Evolutionary conservation across 1,140 invertebrate genomes (phyloP).

Genomic region (Drosophila arizonae): DNA sequence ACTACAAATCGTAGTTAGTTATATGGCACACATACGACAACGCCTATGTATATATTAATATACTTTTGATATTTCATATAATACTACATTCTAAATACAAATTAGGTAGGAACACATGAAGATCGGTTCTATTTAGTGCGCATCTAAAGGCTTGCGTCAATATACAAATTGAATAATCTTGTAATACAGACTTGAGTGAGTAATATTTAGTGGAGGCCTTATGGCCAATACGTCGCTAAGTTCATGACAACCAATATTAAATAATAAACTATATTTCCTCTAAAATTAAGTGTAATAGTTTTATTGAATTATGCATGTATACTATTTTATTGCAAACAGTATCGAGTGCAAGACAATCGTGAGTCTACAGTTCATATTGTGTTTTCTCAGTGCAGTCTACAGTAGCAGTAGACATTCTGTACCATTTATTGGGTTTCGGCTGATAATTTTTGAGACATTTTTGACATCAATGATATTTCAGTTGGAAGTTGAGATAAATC

Average conservation of each 20-base stretch:
- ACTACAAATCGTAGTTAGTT: constrained; percentile 41
- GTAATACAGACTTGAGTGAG: constrained; percentile 17
- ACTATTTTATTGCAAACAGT: background rate
- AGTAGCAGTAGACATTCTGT: too few relatives aligned
- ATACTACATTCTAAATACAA: constrained; percentile 47
- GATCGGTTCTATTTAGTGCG: constrained; percentile 51
- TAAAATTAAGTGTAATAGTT: background rate
- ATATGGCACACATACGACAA: constrained; percentile 27
- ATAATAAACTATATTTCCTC: constrained; percentile 8
- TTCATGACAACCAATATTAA: constrained; percentile 25
- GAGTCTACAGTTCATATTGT: too few relatives aligned
- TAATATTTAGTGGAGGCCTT: constrained; percentile 15
- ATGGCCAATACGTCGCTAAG: constrained; percentile 20
- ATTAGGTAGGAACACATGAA: constrained; percentile 49
- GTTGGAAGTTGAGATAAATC: background rate
- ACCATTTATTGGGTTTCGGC: too few relatives aligned
- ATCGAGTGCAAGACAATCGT: too few relatives aligned
- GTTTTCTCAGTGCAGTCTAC: too few relatives aligned
- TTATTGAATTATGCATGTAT: background rate
- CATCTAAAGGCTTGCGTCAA: constrained; percentile 20
- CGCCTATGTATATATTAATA: constrained; percentile 30
- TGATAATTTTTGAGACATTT: too few relatives aligned
- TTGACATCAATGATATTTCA: constrained; percentile 9
- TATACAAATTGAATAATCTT: constrained; percentile 50
- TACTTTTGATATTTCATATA: constrained; percentile 59